These are phyloP conservation scores for Cheilosia impressa DNA, from an alignment of 2,888 invertebrate genomes.

Conservation along the genomic window DNA sequence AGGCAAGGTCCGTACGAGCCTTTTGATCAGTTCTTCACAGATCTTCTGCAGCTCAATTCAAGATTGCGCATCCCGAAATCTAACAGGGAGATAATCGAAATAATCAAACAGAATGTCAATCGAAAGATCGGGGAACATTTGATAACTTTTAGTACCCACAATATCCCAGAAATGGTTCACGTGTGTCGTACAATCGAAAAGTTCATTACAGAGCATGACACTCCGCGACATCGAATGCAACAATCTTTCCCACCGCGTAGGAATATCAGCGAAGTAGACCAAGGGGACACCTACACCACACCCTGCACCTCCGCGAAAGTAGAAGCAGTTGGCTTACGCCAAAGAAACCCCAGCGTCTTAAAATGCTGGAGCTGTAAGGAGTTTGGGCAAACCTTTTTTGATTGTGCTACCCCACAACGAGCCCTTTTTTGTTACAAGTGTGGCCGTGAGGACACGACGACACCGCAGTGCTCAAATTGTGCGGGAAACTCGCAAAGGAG, in stretches of 20 bases:
- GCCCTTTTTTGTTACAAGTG: slow-evolving; percentile 18
- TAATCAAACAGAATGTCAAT: neutral
- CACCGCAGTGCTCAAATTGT: neutral
- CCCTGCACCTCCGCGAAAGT: neutral
- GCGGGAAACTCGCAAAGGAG: slow-evolving; percentile 21
- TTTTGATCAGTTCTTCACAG: too few relatives aligned
- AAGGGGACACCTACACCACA: neutral
- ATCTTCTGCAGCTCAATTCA: neutral
- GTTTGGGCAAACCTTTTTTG: neutral
- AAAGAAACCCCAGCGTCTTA: neutral
- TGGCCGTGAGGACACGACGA: slow-evolving; percentile 6
- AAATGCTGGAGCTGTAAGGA: slow-evolving; percentile 12
- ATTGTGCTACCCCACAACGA: neutral
- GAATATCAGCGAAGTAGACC: neutral
- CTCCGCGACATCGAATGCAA: too few relatives aligned
- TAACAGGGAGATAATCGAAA: neutral
- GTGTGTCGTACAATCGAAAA: neutral
- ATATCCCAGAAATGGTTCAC: too few relatives aligned
- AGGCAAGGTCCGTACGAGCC: too few relatives aligned
- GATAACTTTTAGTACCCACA: too few relatives aligned
- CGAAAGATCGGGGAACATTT: too few relatives aligned
- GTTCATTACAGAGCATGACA: too few relatives aligned
- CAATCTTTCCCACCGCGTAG: neutral
- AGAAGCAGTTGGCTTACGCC: too few relatives aligned
- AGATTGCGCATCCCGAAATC: neutral